Conservation (phyloP, 2,797 vertebrate genomes). For the Prunella strophiata region DNA sequence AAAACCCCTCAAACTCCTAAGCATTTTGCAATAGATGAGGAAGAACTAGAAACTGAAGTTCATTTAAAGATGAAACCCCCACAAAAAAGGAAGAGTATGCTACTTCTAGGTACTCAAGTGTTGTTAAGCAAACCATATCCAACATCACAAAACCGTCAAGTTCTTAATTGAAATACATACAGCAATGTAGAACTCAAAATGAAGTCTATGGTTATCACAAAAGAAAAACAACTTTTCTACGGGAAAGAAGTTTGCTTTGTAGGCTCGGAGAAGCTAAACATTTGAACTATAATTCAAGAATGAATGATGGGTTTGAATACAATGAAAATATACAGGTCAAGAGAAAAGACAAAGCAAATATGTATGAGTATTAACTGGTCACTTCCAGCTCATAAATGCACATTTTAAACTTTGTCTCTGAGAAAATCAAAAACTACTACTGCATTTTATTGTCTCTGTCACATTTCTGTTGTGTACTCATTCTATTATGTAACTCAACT, state of each 20-base stretch:
- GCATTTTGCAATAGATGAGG: neutral
- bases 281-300: neutral
- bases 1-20: neutral
- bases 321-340: neutral
- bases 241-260: neutral
- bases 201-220: neutral
- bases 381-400: neutral
- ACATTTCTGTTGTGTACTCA: neutral
- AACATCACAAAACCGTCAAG: neutral
- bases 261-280: neutral
- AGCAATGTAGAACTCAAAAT: neutral
- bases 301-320: neutral
- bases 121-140: neutral
- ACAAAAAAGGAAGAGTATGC: neutral
- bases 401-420: neutral
- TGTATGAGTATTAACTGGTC: neutral
- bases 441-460: neutral
- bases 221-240: neutral
- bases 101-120: neutral
- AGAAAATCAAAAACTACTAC: neutral
- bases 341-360: neutral
- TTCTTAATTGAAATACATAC: neutral
- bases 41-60: neutral
- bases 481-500: neutral
- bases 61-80: neutral